These are phyloP conservation scores for Anguilla obscura DNA, from an alignment of 2,797 vertebrate genomes.

Conservation along the genomic window DNA sequence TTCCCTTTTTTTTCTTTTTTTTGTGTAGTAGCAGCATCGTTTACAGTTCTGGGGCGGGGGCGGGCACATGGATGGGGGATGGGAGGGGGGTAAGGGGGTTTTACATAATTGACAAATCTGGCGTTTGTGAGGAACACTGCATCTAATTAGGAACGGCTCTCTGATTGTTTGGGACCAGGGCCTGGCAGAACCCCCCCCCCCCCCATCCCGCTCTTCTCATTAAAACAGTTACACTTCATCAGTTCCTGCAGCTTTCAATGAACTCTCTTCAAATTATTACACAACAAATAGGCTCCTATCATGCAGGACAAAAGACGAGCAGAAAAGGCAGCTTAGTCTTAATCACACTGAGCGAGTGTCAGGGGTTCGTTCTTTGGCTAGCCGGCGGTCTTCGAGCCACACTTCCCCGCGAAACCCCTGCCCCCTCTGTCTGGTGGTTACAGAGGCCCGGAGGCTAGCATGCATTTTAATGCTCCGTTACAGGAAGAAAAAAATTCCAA, in stretches of 20 bases:
- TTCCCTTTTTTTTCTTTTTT: conserved; percentile 62
- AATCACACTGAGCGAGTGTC: conserved; percentile 92
- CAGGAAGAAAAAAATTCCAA: conserved; percentile 66
- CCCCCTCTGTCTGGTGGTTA: conserved; percentile 84
- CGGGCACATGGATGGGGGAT: background rate
- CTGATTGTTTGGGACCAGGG: conserved; percentile 82
- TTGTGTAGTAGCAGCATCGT: conserved; percentile 58
- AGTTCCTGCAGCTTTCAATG: conserved; percentile 79
- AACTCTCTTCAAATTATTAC: conserved; percentile 87
- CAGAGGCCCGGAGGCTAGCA: conserved; percentile 84
- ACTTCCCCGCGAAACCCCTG: conserved; percentile 74
- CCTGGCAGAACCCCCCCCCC: conserved; percentile 77
- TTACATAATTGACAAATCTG: conserved; percentile 66
- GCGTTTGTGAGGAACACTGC: conserved; percentile 77
- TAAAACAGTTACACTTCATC: conserved; percentile 88
- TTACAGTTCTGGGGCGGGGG: conserved; percentile 62
- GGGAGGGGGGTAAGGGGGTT: background rate
- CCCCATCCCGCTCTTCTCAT: conserved; percentile 86
- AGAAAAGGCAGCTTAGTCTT: conserved; percentile 81
- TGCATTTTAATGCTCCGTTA: conserved; percentile 89
- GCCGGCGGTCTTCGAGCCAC: conserved; percentile 1
- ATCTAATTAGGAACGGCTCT: conserved; percentile 84
- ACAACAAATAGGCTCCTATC: conserved; percentile 89
- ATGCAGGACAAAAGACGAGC: conserved; percentile 83
- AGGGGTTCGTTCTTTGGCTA: conserved; percentile 38